Evolutionary conservation across 1,140 invertebrate species (phyloP).

Genomic region (Planococcus citri): DNA sequence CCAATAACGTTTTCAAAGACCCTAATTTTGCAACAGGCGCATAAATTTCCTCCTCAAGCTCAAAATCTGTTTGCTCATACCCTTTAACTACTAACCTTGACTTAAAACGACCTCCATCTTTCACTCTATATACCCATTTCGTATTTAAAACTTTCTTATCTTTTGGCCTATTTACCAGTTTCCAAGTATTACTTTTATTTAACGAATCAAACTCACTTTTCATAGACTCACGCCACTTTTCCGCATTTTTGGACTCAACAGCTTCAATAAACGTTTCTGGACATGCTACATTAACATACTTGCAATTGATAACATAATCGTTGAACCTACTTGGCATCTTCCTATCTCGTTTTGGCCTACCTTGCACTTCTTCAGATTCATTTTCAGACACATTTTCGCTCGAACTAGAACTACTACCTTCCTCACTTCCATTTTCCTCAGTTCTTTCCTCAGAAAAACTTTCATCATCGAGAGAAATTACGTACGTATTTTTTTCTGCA

Average conservation of each 20-base stretch:
- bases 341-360: not conserved
- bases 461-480: too few species aligned
- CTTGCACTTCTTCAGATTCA: not conserved
- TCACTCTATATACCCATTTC: too few species aligned
- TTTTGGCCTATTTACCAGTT: not conserved
- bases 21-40: conserved; percentile 25
- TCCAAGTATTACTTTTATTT: too few species aligned
- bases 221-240: too few species aligned
- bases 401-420: not conserved
- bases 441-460: not conserved
- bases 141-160: conserved; percentile 21
- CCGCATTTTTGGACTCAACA: too few species aligned
- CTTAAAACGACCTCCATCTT: too few species aligned
- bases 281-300: too few species aligned
- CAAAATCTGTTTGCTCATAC: conserved; percentile 24
- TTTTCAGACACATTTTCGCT: not conserved
- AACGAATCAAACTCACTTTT: too few species aligned
- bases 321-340: too few species aligned
- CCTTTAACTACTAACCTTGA: conserved; percentile 30
- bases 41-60: conserved; percentile 27
- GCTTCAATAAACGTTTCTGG: too few species aligned
- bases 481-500: not conserved
- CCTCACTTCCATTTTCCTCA: not conserved
- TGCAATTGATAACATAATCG: too few species aligned
- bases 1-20: conserved; percentile 6